Percentiles rank a stretch among this genome's conserved stretches.
Evolutionary conservation across 1,140 invertebrate genomes (phyloP).

Genomic region (Macrosteles quadrilineatus): DNA sequence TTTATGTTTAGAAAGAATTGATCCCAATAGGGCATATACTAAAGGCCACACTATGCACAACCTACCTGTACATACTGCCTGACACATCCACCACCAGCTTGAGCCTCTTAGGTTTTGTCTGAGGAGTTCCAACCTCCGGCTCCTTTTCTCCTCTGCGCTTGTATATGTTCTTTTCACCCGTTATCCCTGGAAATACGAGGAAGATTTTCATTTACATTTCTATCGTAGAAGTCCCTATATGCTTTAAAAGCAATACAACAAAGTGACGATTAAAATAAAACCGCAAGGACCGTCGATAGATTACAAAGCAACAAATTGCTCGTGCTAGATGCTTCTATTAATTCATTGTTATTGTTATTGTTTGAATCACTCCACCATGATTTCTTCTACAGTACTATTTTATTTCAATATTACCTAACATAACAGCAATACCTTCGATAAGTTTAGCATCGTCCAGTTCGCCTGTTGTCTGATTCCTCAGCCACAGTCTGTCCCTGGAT

Average conservation of each 20-base stretch:
- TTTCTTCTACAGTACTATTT: too few relatives aligned
- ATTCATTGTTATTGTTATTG: too few relatives aligned
- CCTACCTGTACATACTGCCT: conserved; percentile 91
- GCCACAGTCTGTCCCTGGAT: conserved; percentile 92
- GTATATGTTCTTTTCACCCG: conserved; percentile 92
- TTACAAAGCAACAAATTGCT: too few relatives aligned
- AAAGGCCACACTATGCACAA: neutral
- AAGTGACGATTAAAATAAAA: too few relatives aligned
- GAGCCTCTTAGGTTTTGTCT: conserved; percentile 87
- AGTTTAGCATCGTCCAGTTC: conserved; percentile 95
- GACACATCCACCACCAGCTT: conserved; percentile 89
- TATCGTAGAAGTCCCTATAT: too few relatives aligned
- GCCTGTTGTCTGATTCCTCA: conserved; percentile 87
- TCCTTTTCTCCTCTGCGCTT: conserved; percentile 77
- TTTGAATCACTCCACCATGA: too few relatives aligned
- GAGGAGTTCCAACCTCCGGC: conserved; percentile 80
- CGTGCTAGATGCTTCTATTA: too few relatives aligned
- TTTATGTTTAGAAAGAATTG: too few relatives aligned
- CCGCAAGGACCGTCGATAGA: too few relatives aligned
- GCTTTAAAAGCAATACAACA: too few relatives aligned
- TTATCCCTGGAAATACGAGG: conserved; percentile 61
- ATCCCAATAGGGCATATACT: too few relatives aligned
- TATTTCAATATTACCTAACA: too few relatives aligned
- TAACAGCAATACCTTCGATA: conserved; percentile 74
- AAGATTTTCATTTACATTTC: conserved; percentile 33